phyloP scores from a whole-genome alignment of 2,113 vertebrate genomes.

The Leptobrachium leishanense region DNA sequence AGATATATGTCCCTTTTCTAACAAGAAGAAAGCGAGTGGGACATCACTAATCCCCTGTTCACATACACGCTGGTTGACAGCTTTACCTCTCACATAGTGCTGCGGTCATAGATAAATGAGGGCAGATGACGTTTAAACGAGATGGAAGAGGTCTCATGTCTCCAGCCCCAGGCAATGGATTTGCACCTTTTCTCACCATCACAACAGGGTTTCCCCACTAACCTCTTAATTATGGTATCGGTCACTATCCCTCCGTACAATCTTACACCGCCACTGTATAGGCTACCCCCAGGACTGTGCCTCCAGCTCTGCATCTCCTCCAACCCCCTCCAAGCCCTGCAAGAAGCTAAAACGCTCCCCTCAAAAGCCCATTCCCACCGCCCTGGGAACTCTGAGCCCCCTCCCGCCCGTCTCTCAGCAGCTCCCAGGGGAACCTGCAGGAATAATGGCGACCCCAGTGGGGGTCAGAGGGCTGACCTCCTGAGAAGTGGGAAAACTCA shows the following conservation, averaged over 20 bases:
- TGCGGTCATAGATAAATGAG: too few relatives aligned
- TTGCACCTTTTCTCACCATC: neutral
- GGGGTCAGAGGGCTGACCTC: neutral
- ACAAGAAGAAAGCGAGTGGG: too few relatives aligned
- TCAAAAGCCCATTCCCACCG: neutral
- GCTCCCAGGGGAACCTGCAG: neutral
- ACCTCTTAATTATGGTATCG: conserved; percentile 11
- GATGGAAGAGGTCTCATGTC: neutral
- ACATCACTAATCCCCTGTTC: too few relatives aligned
- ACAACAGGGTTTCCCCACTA: neutral
- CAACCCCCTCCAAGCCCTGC: neutral
- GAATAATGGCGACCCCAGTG: neutral
- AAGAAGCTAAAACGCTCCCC: neutral
- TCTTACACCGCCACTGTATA: neutral
- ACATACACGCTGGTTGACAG: too few relatives aligned
- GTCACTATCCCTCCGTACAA: neutral
- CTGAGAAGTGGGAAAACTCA: conserved; percentile 3
- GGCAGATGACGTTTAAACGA: neutral
- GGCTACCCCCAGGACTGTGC: neutral
- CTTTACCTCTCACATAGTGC: too few relatives aligned
- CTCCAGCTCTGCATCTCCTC: neutral
- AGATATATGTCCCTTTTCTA: too few relatives aligned
- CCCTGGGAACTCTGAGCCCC: neutral
- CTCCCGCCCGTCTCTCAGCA: neutral
- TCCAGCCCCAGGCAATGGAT: neutral